A percentile compares a stretch with the other conserved stretches of the same genome.
phyloP scores from a whole-genome alignment of 30 jellyfish, hydroid and myxozoan species.

The Aurelia coerulea region DNA sequence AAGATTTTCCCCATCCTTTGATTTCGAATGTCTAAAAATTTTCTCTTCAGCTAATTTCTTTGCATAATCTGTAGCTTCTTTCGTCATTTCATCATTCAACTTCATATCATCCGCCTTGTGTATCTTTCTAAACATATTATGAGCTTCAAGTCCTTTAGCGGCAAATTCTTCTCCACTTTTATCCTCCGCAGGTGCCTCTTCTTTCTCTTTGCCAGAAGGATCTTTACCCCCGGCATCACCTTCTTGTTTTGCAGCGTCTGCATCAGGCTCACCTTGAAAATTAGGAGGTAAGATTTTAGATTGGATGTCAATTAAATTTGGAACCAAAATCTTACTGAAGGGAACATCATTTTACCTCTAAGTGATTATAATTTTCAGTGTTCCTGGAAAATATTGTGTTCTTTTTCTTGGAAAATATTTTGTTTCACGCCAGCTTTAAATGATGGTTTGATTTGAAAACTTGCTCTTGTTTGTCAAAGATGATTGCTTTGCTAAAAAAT shows the following conservation, averaged over 20 bases:
- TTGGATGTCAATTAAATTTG: too few species aligned
- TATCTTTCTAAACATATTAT: conserved; percentile 52
- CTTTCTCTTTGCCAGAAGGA: background rate
- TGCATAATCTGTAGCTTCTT: conserved; percentile 81
- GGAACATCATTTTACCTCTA: too few species aligned
- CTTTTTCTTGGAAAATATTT: too few species aligned
- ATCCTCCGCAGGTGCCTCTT: conserved; percentile 8
- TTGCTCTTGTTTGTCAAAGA: too few species aligned
- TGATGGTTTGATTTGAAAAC: too few species aligned
- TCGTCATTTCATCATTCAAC: conserved; percentile 60
- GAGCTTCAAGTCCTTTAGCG: conserved; percentile 51
- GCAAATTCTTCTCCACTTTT: conserved; percentile 11
- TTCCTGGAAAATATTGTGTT: too few species aligned
- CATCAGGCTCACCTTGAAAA: background rate
- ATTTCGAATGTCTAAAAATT: conserved; percentile 45
- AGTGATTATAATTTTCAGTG: too few species aligned
- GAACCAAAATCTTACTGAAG: too few species aligned
- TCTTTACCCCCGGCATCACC: conserved; percentile 14
- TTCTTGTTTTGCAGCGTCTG: background rate
- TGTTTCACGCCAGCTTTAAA: too few species aligned
- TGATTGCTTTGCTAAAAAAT: too few species aligned
- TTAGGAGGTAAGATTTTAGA: too few species aligned
- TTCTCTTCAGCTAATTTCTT: conserved; percentile 60
- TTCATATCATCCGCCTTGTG: conserved; percentile 51
- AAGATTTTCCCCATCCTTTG: conserved; percentile 82